Percentiles rank a stretch among this genome's conserved stretches.
These are phyloP conservation scores for Vultur gryphus DNA, from an alignment of 2,797 vertebrate genomes.

Conservation along the genomic window DNA sequence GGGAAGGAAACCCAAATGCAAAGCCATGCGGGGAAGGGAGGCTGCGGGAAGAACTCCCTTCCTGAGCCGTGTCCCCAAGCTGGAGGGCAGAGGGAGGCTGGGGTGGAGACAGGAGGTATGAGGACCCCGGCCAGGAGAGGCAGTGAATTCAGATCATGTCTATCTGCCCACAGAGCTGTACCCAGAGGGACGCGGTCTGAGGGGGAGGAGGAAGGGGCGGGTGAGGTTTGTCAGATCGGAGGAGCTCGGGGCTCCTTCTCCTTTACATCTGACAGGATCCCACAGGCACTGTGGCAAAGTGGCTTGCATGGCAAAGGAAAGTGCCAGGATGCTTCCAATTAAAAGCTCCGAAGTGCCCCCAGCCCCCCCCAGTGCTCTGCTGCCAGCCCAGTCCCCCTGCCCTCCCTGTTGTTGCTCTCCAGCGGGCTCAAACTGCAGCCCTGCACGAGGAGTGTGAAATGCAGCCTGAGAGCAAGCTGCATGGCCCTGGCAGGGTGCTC, in stretches of 20 bases:
- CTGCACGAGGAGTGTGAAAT: not conserved
- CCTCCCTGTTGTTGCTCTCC: not conserved
- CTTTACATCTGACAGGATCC: slow-evolving; percentile 46
- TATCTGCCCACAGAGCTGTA: slow-evolving; percentile 27
- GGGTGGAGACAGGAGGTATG: not conserved
- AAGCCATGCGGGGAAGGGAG: slow-evolving; percentile 11
- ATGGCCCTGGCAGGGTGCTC: not conserved
- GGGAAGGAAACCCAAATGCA: not conserved
- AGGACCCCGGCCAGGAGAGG: not conserved
- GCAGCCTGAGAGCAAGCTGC: not conserved
- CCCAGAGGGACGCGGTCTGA: slow-evolving; percentile 18
- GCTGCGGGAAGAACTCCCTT: not conserved
- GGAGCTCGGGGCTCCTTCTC: slow-evolving; percentile 20
- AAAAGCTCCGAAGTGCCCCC: not conserved
- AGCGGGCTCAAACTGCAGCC: not conserved
- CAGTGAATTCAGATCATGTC: slow-evolving; percentile 46
- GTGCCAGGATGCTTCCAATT: slow-evolving; percentile 32
- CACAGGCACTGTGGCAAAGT: slow-evolving; percentile 19
- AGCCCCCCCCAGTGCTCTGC: not conserved
- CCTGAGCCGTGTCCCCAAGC: not conserved
- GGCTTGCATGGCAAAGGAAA: slow-evolving; percentile 28
- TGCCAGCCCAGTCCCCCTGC: not conserved
- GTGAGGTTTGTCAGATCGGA: slow-evolving; percentile 44
- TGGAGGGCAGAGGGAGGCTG: not conserved
- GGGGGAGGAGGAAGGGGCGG: slow-evolving; percentile 38